Evolutionary conservation across 2,888 invertebrate species (phyloP).

Genomic region (Epicampocera succincta): DNA sequence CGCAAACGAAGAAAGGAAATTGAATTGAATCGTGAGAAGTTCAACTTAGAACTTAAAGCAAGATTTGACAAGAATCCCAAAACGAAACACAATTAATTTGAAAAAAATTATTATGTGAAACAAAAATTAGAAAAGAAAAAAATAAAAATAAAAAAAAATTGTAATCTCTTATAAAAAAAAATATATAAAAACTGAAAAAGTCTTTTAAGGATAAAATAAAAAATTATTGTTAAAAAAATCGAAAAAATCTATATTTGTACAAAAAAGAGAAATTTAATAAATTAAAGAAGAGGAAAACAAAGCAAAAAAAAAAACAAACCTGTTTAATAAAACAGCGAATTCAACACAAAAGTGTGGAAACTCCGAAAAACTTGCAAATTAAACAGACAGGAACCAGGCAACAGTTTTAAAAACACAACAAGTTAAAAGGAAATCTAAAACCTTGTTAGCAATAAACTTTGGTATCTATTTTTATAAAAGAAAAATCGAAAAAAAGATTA

Average conservation of each 20-base stretch:
- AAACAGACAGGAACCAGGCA: constrained; percentile 64
- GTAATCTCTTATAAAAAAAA: constrained; percentile 75
- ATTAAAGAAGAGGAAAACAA: constrained; percentile 70
- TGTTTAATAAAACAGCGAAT: constrained; percentile 69
- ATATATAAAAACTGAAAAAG: constrained; percentile 71
- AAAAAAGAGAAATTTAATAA: constrained; percentile 54
- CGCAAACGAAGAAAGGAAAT: background rate
- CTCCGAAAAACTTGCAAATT: constrained; percentile 46
- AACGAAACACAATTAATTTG: constrained; percentile 75
- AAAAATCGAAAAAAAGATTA: constrained; percentile 65
- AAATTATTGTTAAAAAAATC: constrained; percentile 73
- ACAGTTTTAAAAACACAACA: constrained; percentile 68
- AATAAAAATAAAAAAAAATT: constrained; percentile 75
- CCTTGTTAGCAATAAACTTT: constrained; percentile 70
- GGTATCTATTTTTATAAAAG: constrained; percentile 72
- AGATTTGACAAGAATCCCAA: constrained; percentile 58
- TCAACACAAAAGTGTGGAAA: constrained; percentile 46
- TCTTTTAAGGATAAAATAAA: constrained; percentile 52
- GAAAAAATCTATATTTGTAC: constrained; percentile 78
- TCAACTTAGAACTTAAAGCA: constrained; percentile 59
- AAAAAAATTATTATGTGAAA: constrained; percentile 63
- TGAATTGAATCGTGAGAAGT: constrained; percentile 65
- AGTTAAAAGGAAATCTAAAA: constrained; percentile 45
- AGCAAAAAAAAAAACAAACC: constrained; percentile 48
- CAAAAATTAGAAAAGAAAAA: constrained; percentile 51